These are phyloP conservation scores for Cassiopea xamachana DNA, from an alignment of 30 jellyfish, hydroid and myxozoan genomes.

Conservation along the genomic window DNA sequence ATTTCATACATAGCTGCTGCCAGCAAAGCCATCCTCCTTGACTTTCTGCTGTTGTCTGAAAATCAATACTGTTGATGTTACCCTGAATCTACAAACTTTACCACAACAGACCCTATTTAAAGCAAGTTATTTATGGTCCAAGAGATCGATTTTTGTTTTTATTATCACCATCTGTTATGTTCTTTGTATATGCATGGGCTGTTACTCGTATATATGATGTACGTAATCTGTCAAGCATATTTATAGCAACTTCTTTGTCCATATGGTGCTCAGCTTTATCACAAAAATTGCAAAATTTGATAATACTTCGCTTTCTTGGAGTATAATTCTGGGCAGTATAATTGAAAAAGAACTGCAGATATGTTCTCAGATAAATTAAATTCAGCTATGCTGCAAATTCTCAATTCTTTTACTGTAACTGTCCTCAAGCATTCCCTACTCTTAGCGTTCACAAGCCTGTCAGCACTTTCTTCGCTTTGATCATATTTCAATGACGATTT, in stretches of 20 bases:
- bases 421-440: slow-evolving; percentile 69
- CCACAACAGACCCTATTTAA: too few species aligned
- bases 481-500: slow-evolving; percentile 6
- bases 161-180: too few species aligned
- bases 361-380: not conserved
- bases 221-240: slow-evolving; percentile 48
- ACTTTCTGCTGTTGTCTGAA: too few species aligned
- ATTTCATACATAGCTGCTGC: too few species aligned
- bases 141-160: too few species aligned
- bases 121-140: too few species aligned
- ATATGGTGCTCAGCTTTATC: slow-evolving; percentile 7
- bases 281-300: slow-evolving; percentile 27
- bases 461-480: slow-evolving; percentile 21
- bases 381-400: slow-evolving; percentile 47
- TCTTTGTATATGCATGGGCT: too few species aligned
- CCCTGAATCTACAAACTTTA: too few species aligned
- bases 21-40: too few species aligned
- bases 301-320: slow-evolving; percentile 36
- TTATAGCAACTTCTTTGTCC: slow-evolving; percentile 15
- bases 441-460: slow-evolving; percentile 67
- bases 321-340: slow-evolving; percentile 20
- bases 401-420: slow-evolving; percentile 48
- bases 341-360: slow-evolving; percentile 32
- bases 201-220: not conserved
- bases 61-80: too few species aligned